Percentiles rank a stretch among this genome's conserved stretches.
Conservation (phyloP, 2,888 invertebrate genomes). For the Cheiracanthium punctorium region DNA sequence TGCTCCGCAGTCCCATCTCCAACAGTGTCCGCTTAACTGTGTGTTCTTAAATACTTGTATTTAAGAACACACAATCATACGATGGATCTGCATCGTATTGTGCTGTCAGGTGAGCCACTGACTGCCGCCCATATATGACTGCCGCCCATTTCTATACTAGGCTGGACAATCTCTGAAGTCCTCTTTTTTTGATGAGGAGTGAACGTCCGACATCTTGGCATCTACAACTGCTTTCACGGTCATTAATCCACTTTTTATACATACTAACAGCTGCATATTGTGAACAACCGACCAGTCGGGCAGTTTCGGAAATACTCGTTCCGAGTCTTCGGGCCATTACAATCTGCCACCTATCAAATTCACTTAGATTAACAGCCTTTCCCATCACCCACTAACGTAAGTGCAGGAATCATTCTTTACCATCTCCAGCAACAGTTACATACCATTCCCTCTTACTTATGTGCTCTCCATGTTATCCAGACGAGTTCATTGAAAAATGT, state of each 20-base stretch:
- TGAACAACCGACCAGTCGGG: neutral
- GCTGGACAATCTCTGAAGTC: neutral
- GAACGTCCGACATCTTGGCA: neutral
- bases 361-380: neutral
- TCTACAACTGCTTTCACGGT: constrained; percentile 4
- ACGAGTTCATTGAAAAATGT: neutral
- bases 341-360: neutral
- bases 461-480: neutral
- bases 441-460: neutral
- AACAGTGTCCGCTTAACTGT: neutral
- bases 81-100: neutral
- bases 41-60: neutral
- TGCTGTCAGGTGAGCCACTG: neutral
- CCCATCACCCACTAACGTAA: neutral
- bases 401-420: neutral
- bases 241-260: constrained; percentile 20
- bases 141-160: neutral
- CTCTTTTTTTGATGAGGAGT: neutral
- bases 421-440: neutral
- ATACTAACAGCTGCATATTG: neutral
- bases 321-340: neutral
- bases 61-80: too few species aligned
- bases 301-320: constrained; percentile 7
- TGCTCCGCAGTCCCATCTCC: neutral
- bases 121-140: neutral